Evolutionary conservation across 1,140 invertebrate species (phyloP).

Genomic region (Meloidogyne exigua): DNA sequence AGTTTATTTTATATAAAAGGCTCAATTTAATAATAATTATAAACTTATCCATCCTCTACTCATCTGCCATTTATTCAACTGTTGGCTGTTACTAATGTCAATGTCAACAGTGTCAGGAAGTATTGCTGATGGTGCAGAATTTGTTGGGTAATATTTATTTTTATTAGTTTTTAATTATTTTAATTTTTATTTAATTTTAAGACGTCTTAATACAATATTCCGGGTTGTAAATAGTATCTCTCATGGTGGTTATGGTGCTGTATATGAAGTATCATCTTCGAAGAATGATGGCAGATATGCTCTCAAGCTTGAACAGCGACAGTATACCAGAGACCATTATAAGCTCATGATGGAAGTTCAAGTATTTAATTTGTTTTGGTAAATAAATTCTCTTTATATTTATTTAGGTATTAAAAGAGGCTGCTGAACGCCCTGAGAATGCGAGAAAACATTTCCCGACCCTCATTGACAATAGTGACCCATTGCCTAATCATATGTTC

Average conservation of each 20-base stretch:
- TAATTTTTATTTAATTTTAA: not conserved
- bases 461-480: not conserved
- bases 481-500: not conserved
- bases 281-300: not conserved
- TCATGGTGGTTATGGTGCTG: not conserved
- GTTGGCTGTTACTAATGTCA: not conserved
- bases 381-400: not conserved
- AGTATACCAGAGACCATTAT: not conserved
- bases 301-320: not conserved
- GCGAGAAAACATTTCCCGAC: not conserved
- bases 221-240: not conserved
- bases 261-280: not conserved
- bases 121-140: not conserved
- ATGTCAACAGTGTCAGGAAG: not conserved
- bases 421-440: not conserved
- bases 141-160: not conserved
- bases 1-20: not conserved
- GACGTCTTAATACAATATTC: not conserved
- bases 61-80: not conserved
- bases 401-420: not conserved
- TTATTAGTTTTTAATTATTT: not conserved
- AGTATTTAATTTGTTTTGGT: not conserved
- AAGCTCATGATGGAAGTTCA: conserved; percentile 1
- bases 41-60: not conserved
- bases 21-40: not conserved